Evolutionary conservation across 2,888 invertebrate species (phyloP).

Genomic region (Sphaeridia pumilis): DNA sequence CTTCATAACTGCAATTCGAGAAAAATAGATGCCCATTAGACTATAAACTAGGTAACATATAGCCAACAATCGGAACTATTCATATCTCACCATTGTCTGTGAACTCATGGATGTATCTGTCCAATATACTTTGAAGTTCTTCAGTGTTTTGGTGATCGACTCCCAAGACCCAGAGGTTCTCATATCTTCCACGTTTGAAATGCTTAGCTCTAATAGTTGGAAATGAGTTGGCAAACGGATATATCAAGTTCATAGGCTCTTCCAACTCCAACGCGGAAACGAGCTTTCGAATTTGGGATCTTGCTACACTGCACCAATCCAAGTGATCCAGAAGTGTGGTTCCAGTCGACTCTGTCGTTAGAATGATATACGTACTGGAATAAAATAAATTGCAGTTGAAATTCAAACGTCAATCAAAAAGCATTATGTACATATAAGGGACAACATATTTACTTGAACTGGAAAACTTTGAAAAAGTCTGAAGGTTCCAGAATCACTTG

Average conservation of each 20-base stretch:
- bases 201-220: not conserved
- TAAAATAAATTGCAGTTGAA: not conserved
- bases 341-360: not conserved
- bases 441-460: not conserved
- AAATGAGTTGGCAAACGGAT: conserved; percentile 6
- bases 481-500: not conserved
- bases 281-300: conserved; percentile 4
- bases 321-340: not conserved
- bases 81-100: not conserved
- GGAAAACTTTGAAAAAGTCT: not conserved
- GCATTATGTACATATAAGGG: too few relatives aligned
- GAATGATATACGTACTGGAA: conserved; percentile 1
- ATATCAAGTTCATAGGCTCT: not conserved
- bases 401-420: too few relatives aligned
- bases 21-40: too few relatives aligned
- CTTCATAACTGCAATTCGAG: not conserved
- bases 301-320: conserved; percentile 6
- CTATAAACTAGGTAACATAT: too few relatives aligned
- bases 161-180: not conserved
- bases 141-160: not conserved
- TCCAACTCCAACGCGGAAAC: not conserved
- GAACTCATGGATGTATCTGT: not conserved
- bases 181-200: not conserved
- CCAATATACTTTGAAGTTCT: not conserved
- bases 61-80: too few relatives aligned